phyloP scores from a whole-genome alignment of 2,888 invertebrate species.

The Meandrusa payeni region DNA sequence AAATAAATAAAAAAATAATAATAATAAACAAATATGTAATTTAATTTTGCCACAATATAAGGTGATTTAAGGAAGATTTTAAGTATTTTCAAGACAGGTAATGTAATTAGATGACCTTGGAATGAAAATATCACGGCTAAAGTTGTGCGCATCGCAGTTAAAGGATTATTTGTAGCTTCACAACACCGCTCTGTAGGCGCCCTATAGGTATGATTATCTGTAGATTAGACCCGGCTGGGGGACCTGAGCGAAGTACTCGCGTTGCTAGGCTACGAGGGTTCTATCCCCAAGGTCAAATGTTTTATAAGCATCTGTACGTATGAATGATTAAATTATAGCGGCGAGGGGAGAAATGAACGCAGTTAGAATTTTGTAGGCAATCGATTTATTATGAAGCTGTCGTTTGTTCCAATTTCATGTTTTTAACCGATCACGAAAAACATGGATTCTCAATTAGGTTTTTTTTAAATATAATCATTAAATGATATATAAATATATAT shows the following conservation, averaged over 20 bases:
- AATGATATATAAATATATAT: too few relatives aligned
- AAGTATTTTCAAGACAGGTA: too few relatives aligned
- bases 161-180: slow-evolving; percentile 48
- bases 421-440: too few relatives aligned
- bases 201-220: slow-evolving; percentile 71
- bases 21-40: too few relatives aligned
- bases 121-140: too few relatives aligned
- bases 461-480: too few relatives aligned
- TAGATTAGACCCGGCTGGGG: slow-evolving; percentile 66
- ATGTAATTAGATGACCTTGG: too few relatives aligned
- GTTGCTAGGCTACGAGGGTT: slow-evolving; percentile 75
- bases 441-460: too few relatives aligned
- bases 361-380: slow-evolving; percentile 27
- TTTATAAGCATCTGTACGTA: slow-evolving; percentile 54
- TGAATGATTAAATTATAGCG: slow-evolving; percentile 46
- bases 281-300: slow-evolving; percentile 72
- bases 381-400: slow-evolving; percentile 22
- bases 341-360: slow-evolving; percentile 46
- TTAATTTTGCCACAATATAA: too few relatives aligned
- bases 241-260: slow-evolving; percentile 58
- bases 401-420: slow-evolving; percentile 18
- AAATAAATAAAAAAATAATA: too few relatives aligned
- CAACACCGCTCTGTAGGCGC: slow-evolving; percentile 49
- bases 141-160: not conserved
- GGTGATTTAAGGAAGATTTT: too few relatives aligned